Evolutionary conservation across 2,113 vertebrate genomes (phyloP).

Genomic region (Camelus bactrianus): DNA sequence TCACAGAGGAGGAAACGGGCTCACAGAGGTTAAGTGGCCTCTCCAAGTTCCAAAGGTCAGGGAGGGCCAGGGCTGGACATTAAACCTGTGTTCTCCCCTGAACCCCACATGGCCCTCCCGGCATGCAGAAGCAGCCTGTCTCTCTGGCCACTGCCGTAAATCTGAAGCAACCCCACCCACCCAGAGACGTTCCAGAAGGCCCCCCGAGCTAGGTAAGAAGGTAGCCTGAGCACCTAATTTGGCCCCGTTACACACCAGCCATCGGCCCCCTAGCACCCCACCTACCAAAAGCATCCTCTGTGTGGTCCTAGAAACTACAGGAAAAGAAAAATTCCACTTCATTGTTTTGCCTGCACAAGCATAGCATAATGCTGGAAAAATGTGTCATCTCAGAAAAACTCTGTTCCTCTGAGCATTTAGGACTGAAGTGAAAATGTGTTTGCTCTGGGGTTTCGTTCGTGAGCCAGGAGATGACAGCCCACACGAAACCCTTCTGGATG

Average conservation of each 20-base stretch:
- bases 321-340: neutral
- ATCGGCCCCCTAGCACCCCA: too few relatives aligned
- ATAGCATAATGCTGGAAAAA: conserved; percentile 59
- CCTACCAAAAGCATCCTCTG: neutral
- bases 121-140: rapidly evolving
- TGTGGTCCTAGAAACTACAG: neutral
- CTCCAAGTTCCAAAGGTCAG: neutral
- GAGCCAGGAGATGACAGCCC: neutral
- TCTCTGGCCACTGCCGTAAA: neutral
- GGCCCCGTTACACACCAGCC: rapidly evolving
- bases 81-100: neutral
- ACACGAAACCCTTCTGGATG: neutral
- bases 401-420: conserved; percentile 40
- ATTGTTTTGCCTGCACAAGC: conserved; percentile 4
- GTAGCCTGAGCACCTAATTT: neutral
- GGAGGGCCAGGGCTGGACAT: neutral
- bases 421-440: neutral
- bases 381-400: conserved; percentile 62
- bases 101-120: neutral
- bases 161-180: neutral
- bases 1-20: neutral
- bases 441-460: neutral
- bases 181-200: neutral
- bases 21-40: neutral
- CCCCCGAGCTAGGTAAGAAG: neutral